phyloP scores from a whole-genome alignment of 2,113 vertebrate genomes.

The Reinhardtius hippoglossoides region DNA sequence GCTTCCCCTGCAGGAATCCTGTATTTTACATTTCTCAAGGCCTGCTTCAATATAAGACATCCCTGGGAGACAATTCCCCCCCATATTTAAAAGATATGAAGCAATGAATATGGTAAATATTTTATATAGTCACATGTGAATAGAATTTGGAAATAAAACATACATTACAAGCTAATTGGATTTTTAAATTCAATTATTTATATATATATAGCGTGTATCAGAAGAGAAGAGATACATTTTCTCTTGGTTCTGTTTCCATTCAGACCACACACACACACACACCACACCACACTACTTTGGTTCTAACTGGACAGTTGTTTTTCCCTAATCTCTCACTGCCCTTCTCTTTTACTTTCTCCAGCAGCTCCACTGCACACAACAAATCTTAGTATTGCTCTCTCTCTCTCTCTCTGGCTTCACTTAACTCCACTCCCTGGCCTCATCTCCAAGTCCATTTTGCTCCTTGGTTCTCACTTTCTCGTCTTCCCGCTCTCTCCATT shows the following conservation, averaged over 20 bases:
- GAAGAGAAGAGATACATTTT: neutral
- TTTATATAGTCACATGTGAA: neutral
- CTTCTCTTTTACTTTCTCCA: neutral
- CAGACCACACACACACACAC: neutral
- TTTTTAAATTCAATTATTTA: neutral
- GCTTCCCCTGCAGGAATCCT: neutral
- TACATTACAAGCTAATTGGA: neutral
- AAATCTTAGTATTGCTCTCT: no score
- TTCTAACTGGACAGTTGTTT: neutral
- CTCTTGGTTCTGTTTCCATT: neutral
- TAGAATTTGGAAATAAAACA: neutral
- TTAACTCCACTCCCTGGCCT: no score
- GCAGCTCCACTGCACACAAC: neutral
- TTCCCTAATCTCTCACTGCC: slow-evolving; percentile 1
- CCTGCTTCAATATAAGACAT: neutral
- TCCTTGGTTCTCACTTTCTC: slow-evolving; percentile 3
- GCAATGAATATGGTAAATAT: neutral
- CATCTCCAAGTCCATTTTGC: slow-evolving; percentile 24
- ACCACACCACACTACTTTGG: neutral
- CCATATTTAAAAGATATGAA: neutral
- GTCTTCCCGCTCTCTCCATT: slow-evolving; percentile 17
- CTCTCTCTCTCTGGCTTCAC: no score
- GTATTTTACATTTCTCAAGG: slow-evolving; percentile 29
- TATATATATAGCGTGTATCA: neutral
- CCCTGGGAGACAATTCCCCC: neutral